Evolutionary conservation across 2,113 vertebrate genomes (phyloP).

Genomic region (Gadus macrocephalus): DNA sequence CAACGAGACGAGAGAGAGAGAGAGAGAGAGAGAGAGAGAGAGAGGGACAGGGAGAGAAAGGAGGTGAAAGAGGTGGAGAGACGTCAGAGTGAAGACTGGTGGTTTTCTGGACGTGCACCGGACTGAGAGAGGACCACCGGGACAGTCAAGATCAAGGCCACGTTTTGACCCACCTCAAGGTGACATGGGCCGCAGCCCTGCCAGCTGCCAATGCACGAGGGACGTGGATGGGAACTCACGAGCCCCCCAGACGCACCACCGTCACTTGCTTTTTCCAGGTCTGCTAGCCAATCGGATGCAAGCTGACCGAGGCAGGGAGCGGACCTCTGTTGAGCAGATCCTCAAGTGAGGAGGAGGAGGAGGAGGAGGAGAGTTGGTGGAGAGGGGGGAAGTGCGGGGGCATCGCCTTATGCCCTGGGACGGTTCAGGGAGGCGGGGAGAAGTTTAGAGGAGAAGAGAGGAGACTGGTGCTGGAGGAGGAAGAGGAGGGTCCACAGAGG

Average conservation of each 20-base stretch:
- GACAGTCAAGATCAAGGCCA: too few relatives aligned
- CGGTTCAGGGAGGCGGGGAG: slow-evolving; percentile 31
- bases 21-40: background rate
- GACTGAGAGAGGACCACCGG: too few relatives aligned
- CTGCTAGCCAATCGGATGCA: too few relatives aligned
- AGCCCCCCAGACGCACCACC: too few relatives aligned
- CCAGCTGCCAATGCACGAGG: too few relatives aligned
- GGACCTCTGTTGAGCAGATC: too few relatives aligned
- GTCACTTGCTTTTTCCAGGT: too few relatives aligned
- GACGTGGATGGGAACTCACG: too few relatives aligned
- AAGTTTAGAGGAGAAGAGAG: slow-evolving; percentile 37
- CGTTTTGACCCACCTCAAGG: too few relatives aligned
- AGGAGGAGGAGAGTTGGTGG: background rate
- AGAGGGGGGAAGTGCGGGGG: slow-evolving; percentile 8
- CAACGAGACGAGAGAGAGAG: background rate
- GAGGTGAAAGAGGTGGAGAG: background rate
- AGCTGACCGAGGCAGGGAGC: too few relatives aligned
- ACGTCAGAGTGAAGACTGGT: background rate
- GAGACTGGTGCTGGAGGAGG: slow-evolving; percentile 25
- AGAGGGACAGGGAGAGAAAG: background rate
- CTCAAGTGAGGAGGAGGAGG: background rate
- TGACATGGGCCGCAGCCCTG: too few relatives aligned
- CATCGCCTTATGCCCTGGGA: slow-evolving; percentile 58
- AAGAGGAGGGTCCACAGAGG: slow-evolving; percentile 28
- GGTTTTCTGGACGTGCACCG: too few relatives aligned